Conservation (phyloP, 2,888 invertebrate genomes). For the Tenodera sinensis region DNA sequence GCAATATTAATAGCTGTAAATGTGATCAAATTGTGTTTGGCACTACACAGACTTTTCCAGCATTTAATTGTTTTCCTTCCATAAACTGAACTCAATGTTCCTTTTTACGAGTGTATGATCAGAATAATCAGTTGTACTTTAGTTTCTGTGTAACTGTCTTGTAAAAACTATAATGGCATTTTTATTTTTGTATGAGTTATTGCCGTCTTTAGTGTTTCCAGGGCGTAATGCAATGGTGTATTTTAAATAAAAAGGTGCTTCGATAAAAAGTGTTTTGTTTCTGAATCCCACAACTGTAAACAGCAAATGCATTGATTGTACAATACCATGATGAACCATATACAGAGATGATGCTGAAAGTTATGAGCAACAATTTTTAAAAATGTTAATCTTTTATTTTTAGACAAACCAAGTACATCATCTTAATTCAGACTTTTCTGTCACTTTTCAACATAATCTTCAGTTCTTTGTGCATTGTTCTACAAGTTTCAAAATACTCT, state of each 20-base stretch:
- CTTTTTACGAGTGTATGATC: neutral
- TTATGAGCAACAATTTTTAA: too few species aligned
- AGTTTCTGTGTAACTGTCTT: constrained; percentile 1
- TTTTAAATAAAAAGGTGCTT: constrained; percentile 27
- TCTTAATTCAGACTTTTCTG: too few species aligned
- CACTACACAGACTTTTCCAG: neutral
- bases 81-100: neutral
- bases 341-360: too few species aligned
- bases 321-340: too few species aligned
- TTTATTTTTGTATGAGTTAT: constrained; percentile 29
- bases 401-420: too few species aligned
- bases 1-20: neutral
- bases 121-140: neutral
- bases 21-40: neutral
- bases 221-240: constrained; percentile 28
- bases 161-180: constrained; percentile 18
- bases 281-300: too few species aligned
- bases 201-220: constrained; percentile 26
- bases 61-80: neutral
- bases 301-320: too few species aligned
- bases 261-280: neutral
- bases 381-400: too few species aligned
- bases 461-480: too few species aligned
- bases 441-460: too few species aligned
- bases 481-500: too few species aligned